A percentile compares a stretch with the other conserved stretches of the same genome.
Evolutionary conservation across 1,140 invertebrate genomes (phyloP).

Genomic region (Seison nebaliae): DNA sequence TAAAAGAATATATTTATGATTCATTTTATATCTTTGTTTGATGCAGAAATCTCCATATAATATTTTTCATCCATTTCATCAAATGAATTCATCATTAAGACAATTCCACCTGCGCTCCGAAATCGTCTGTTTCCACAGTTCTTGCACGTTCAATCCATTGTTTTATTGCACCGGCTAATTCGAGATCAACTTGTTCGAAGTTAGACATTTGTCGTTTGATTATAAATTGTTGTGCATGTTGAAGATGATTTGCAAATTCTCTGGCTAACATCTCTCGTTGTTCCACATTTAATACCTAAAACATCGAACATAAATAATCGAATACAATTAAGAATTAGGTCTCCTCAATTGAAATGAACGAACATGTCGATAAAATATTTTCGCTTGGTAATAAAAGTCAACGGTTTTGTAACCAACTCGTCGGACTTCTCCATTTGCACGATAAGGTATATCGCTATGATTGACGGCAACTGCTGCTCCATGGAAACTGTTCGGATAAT

Average conservation of each 20-base stretch:
- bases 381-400: conserved; percentile 11
- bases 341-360: too few species aligned
- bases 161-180: neutral
- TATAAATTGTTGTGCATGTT: conserved; percentile 8
- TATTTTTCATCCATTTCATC: too few species aligned
- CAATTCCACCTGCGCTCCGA: too few species aligned
- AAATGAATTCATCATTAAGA: too few species aligned
- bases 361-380: conserved; percentile 8
- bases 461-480: conserved; percentile 35
- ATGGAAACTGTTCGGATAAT: conserved; percentile 73
- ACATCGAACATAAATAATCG: too few species aligned
- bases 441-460: neutral
- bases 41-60: too few species aligned
- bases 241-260: conserved; percentile 3
- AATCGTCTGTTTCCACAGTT: too few species aligned
- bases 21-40: too few species aligned
- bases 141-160: too few species aligned
- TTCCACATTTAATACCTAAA: conserved; percentile 11
- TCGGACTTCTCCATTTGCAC: conserved; percentile 1
- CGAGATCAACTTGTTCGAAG: conserved; percentile 8
- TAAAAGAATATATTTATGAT: too few species aligned
- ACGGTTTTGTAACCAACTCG: conserved; percentile 3
- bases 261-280: conserved; percentile 5
- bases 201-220: conserved; percentile 7
- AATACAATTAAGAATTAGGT: too few species aligned